Conservation (phyloP, 2,888 invertebrate genomes). For the Sphinx pinastri region DNA sequence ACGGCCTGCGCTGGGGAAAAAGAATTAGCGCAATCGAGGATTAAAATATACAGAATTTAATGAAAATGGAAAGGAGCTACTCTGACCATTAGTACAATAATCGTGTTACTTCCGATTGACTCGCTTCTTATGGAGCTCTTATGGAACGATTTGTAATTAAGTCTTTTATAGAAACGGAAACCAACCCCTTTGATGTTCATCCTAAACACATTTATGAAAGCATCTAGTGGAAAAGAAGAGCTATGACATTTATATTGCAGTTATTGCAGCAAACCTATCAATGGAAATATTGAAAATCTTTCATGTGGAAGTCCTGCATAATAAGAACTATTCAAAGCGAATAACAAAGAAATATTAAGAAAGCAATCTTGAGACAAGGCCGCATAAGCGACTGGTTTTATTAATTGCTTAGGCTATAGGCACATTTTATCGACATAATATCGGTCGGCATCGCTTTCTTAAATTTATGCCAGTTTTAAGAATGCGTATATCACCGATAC, state of each 20-base stretch:
- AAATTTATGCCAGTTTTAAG: slow-evolving; percentile 26
- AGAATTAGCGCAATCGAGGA: not conserved
- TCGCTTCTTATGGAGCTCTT: not conserved
- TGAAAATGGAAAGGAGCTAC: not conserved
- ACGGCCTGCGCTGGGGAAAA: no score
- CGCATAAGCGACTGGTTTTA: not conserved
- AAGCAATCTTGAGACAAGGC: not conserved
- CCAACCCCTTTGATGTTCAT: slow-evolving; percentile 19
- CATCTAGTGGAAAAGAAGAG: slow-evolving; percentile 17
- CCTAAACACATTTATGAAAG: slow-evolving; percentile 14
- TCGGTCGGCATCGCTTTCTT: slow-evolving; percentile 26
- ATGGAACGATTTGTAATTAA: slow-evolving; percentile 6
- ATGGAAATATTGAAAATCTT: slow-evolving; percentile 1
- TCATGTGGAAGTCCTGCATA: slow-evolving; percentile 3
- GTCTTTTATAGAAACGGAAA: not conserved
- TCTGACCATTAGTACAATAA: not conserved
- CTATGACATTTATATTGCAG: slow-evolving; percentile 8
- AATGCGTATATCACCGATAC: slow-evolving; percentile 24
- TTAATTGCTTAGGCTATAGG: no score
- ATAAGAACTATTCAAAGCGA: not conserved
- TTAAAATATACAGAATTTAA: slow-evolving; percentile 1
- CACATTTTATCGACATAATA: not conserved
- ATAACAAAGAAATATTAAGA: not conserved
- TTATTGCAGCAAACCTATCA: not conserved
- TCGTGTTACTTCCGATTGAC: slow-evolving; percentile 5